phyloP scores from a whole-genome alignment of 2,797 vertebrate genomes.

The Arremon aurantiirostris region DNA sequence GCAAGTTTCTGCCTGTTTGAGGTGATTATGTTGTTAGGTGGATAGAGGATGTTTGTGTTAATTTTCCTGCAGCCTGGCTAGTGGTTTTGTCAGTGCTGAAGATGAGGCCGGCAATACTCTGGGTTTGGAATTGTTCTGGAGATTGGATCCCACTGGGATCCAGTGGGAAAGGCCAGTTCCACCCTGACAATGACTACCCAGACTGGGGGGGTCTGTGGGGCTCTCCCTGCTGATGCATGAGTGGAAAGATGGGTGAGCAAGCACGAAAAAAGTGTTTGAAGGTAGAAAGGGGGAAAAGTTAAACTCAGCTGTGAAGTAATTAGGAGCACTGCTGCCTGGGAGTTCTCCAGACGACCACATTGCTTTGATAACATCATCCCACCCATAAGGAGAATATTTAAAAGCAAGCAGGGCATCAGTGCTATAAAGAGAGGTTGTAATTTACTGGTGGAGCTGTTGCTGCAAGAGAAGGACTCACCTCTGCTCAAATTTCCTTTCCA shows the following conservation, averaged over 20 bases:
- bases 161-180: neutral
- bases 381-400: neutral
- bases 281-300: neutral
- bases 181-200: neutral
- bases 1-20: neutral
- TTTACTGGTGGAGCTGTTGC: neutral
- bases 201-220: neutral
- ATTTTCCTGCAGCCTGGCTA: neutral
- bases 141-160: neutral
- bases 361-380: neutral
- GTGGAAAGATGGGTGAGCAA: neutral
- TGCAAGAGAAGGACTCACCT: neutral
- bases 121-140: neutral
- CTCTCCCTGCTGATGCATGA: neutral
- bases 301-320: neutral
- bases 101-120: accelerated
- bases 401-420: neutral
- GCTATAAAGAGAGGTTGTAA: neutral
- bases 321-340: neutral
- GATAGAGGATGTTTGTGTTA: neutral
- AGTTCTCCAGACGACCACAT: neutral
- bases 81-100: neutral
- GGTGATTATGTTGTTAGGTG: accelerated
- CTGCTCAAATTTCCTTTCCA: neutral
- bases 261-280: neutral